phyloP scores from a whole-genome alignment of 2,113 vertebrate species.

The Hippocampus abdominalis region DNA sequence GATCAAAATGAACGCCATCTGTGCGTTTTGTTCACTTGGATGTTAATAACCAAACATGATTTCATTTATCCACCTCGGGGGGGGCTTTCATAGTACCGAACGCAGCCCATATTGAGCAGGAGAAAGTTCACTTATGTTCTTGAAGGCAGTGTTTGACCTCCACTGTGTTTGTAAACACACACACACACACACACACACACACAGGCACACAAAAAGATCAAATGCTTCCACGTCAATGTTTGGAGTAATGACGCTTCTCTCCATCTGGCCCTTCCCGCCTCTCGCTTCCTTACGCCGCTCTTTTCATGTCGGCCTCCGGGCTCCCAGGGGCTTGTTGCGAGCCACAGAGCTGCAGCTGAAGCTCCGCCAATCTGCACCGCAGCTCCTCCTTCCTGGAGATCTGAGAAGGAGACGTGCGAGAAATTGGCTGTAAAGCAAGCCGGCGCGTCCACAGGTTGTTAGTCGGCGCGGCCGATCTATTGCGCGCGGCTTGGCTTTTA shows the following conservation, averaged over 20 bases:
- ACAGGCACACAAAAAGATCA: conserved; percentile 53
- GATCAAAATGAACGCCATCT: conserved; percentile 20
- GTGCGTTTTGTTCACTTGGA: conserved; percentile 17
- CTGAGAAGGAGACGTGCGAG: conserved; percentile 52
- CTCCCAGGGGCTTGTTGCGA: conserved; percentile 73
- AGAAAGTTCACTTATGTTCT: conserved; percentile 31
- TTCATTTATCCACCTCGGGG: conserved; percentile 6
- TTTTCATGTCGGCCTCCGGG: conserved; percentile 77
- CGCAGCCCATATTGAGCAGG: conserved; percentile 11
- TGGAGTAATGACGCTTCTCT: conserved; percentile 57
- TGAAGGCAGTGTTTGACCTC: conserved; percentile 50
- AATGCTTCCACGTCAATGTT: conserved; percentile 64
- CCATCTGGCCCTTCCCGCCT: conserved; percentile 45
- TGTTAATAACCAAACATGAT: conserved; percentile 15
- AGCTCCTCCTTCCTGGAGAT: conserved; percentile 79
- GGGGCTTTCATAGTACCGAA: conserved; percentile 11
- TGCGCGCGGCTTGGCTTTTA: conserved; percentile 23
- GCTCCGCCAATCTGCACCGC: conserved; percentile 79
- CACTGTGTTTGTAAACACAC: conserved; percentile 37
- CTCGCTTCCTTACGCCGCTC: conserved; percentile 78
- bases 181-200: conserved; percentile 22
- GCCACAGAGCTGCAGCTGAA: conserved; percentile 77
- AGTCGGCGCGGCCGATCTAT: conserved; percentile 41
- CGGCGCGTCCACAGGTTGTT: conserved; percentile 58
- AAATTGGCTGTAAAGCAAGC: conserved; percentile 57